These are phyloP conservation scores for Paralinhomoeus sp. DNA, from an alignment of 2,888 invertebrate genomes.

Conservation along the genomic window DNA sequence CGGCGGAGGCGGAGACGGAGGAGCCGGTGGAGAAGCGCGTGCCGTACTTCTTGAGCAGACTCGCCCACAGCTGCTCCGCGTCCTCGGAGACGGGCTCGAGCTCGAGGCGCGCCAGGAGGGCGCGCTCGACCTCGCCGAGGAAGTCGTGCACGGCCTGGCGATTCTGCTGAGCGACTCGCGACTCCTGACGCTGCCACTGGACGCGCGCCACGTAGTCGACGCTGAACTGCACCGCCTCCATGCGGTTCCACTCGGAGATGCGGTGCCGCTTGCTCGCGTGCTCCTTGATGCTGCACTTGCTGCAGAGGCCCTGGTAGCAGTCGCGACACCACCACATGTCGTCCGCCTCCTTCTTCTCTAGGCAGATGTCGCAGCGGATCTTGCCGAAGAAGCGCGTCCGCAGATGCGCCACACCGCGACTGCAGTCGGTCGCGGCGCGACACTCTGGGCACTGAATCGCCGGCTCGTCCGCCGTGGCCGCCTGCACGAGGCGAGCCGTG, in stretches of 20 bases:
- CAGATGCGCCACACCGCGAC: constrained; percentile 2
- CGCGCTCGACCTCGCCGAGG: constrained; percentile 1
- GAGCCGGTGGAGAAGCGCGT: neutral
- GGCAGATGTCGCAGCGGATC: constrained; percentile 6
- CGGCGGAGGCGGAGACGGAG: neutral
- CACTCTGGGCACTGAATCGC: constrained; percentile 6
- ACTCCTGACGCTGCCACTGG: constrained; percentile 2
- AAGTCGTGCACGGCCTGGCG: neutral
- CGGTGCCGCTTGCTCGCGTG: constrained; percentile 3
- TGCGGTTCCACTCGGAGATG: constrained; percentile 6
- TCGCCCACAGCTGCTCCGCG: neutral
- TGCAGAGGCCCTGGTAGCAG: constrained; percentile 4
- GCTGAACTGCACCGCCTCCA: constrained; percentile 6
- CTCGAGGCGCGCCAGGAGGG: constrained; percentile 3
- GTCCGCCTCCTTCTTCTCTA: constrained; percentile 5
- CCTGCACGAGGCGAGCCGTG: neutral
- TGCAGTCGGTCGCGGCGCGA: constrained; percentile 2
- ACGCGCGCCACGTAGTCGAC: constrained; percentile 5
- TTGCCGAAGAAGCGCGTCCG: constrained; percentile 6
- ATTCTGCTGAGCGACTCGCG: constrained; percentile 1
- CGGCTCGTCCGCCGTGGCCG: neutral
- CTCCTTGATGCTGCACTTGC: constrained; percentile 7
- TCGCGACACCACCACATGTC: constrained; percentile 5
- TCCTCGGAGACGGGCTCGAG: neutral
- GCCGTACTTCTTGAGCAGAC: constrained; percentile 4